Percentiles rank a stretch among this genome's conserved stretches.
Conservation (phyloP, 2,113 vertebrate genomes). For the Heterochromis multidens region DNA sequence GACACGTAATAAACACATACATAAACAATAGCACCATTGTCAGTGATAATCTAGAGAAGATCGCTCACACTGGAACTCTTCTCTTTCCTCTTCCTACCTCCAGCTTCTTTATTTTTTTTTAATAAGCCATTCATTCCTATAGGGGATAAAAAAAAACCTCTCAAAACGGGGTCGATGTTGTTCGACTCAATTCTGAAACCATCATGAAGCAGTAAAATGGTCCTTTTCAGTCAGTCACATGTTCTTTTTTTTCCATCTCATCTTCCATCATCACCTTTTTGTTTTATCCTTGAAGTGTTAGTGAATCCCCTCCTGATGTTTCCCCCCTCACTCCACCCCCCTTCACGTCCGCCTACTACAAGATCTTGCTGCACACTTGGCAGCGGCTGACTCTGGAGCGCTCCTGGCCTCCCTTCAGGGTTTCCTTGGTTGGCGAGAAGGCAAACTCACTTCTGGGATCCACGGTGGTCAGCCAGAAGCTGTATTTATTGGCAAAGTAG, state of each 20-base stretch:
- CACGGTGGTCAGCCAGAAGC: slow-evolving; percentile 93
- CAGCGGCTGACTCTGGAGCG: slow-evolving; percentile 88
- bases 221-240: slow-evolving; percentile 54
- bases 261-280: neutral
- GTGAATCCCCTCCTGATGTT: neutral
- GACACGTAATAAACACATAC: slow-evolving; percentile 42
- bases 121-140: slow-evolving; percentile 13
- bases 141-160: slow-evolving; percentile 4
- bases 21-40: slow-evolving; percentile 83
- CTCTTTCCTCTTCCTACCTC: slow-evolving; percentile 23
- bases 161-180: neutral
- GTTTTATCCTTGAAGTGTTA: neutral
- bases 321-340: neutral
- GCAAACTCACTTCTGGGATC: slow-evolving; percentile 80
- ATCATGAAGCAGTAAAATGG: slow-evolving; percentile 15
- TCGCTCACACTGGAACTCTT: slow-evolving; percentile 8
- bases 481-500: slow-evolving; percentile 96
- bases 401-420: slow-evolving; percentile 86
- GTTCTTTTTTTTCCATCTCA: slow-evolving; percentile 18
- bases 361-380: slow-evolving; percentile 95
- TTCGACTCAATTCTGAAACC: neutral
- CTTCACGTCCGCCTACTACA: slow-evolving; percentile 72
- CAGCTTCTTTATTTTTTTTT: neutral
- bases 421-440: slow-evolving; percentile 75
- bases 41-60: slow-evolving; percentile 61